Evolutionary conservation across 2,888 invertebrate species (phyloP), one percentile per base, ranked within the genome.

Genomic region (Thereva unica): DNA sequence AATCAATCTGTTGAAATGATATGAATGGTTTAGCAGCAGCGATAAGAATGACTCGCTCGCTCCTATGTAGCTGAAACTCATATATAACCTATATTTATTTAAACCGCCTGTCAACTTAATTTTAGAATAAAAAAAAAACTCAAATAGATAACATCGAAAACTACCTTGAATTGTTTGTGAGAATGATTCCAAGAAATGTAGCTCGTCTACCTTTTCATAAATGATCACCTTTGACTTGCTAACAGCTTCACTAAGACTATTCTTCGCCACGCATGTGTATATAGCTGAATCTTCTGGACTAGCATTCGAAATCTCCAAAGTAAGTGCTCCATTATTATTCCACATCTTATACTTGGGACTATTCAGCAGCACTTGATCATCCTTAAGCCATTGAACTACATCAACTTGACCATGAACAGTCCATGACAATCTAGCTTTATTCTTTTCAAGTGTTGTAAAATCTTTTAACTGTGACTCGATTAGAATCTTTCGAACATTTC

Each of bases 391-490:
- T 64, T 86, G 84, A 2, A 91, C 83, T 38, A 84, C 84, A 41
- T 91, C 87, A 66, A 90, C 89, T 0, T 87, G 84, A 4, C 90
- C 89, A 8, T 91, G 82, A 1, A 92, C 86, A 70, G 88, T 89
- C 76, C 93, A 93, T 0, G 90, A 90, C 6, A 94, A 79, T 79
- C 90, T 90, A 3, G 91, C 88, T 72, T 88, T 84, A 9, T 89
- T 89, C 1, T 89, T 89, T 75, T 87, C 86, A 0, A 89, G 87
- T 9, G 90, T 89, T 1, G 89, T 89, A 76, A 91, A 85, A 73
- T 92, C 89, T 10, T 89, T 89, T 66, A 94, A 80, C 64, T 85
- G 84, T 1, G 90, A 90, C 55, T 90, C 89, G 75, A 94, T 89
- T 66, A 85, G 83, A 0, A 93, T 91, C 74, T 89, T 89, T 23